A percentile compares a stretch with the other conserved stretches of the same genome.
phyloP scores from a whole-genome alignment of 2,797 vertebrate species.

The Macroramphosus scolopax region DNA sequence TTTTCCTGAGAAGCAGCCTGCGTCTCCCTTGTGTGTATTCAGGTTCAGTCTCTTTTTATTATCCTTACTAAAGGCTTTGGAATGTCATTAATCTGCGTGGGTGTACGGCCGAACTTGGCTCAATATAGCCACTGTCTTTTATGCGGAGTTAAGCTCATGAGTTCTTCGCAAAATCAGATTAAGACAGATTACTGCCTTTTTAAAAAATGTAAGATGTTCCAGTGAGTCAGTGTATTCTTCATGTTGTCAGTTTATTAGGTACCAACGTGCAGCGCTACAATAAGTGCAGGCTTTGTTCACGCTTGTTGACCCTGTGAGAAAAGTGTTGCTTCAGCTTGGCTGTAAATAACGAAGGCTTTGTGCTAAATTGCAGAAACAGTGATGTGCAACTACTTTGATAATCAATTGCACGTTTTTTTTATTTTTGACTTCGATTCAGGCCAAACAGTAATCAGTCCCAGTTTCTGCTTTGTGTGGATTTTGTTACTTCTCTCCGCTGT shows the following conservation, averaged over 20 bases:
- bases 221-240: too few relatives aligned
- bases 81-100: constrained; percentile 77
- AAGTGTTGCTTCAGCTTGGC: not conserved
- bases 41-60: constrained; percentile 56
- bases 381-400: not conserved
- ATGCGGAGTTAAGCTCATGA: constrained; percentile 23
- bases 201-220: too few relatives aligned
- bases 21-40: constrained; percentile 39
- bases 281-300: not conserved
- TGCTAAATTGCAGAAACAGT: too few relatives aligned
- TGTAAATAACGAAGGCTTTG: not conserved
- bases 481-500: not conserved
- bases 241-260: too few relatives aligned
- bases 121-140: constrained; percentile 29
- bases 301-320: not conserved
- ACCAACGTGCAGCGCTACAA: not conserved
- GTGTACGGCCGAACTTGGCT: constrained; percentile 58
- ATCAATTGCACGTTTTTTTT: not conserved
- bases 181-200: not conserved
- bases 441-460: not conserved
- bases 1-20: constrained; percentile 23
- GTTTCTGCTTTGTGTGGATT: not conserved
- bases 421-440: not conserved
- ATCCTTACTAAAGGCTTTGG: constrained; percentile 74
- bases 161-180: constrained; percentile 11